These are phyloP conservation scores for Pseudopipra pipra DNA, from an alignment of 2,113 vertebrate species.

Conservation along the genomic window DNA sequence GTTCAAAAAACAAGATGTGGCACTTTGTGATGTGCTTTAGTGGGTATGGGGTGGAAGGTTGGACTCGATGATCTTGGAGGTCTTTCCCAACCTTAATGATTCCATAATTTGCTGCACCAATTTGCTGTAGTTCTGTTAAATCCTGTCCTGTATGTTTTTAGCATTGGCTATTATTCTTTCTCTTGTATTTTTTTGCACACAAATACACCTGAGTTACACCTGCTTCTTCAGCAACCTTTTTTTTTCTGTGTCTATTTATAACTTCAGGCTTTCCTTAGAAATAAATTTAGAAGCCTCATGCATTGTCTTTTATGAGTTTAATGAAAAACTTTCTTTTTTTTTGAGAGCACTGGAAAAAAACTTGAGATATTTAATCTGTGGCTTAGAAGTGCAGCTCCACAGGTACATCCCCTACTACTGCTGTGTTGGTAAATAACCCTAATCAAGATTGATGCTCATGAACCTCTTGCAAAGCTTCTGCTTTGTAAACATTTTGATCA, in stretches of 20 bases:
- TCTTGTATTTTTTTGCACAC: not conserved
- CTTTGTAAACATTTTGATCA: slow-evolving; percentile 18
- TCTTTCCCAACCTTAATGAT: no score
- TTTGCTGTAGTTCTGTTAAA: not conserved
- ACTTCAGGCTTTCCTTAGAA: not conserved
- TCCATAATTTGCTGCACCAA: not conserved
- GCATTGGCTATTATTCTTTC: not conserved
- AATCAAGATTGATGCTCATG: slow-evolving; percentile 4
- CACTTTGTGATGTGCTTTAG: not conserved
- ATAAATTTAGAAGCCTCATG: not conserved
- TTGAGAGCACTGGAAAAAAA: not conserved
- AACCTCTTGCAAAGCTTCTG: not conserved
- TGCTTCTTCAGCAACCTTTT: accelerated
- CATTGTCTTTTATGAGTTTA: not conserved
- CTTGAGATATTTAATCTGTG: accelerated
- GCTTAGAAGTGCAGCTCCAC: not conserved
- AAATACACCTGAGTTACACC: accelerated
- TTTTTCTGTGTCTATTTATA: not conserved
- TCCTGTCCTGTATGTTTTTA: not conserved
- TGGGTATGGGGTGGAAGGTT: accelerated
- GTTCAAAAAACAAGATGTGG: not conserved
- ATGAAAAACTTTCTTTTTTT: not conserved
- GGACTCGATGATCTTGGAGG: not conserved
- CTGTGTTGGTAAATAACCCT: not conserved
- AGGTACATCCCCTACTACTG: not conserved